Conservation (phyloP, 2,888 invertebrate species). For the Therioaphis trifolii region DNA sequence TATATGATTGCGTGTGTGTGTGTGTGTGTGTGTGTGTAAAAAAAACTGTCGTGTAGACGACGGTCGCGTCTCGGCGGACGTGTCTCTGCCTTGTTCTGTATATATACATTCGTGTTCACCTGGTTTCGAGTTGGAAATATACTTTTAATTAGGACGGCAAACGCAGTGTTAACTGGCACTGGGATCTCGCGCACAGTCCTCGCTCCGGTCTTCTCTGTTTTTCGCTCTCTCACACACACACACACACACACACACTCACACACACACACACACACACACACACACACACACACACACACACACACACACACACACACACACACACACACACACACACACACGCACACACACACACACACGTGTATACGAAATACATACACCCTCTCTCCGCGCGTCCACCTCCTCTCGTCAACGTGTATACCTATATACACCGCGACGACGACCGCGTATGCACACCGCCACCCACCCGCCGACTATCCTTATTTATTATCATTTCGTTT, state of each 20-base stretch:
- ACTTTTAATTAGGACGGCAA: slow-evolving; percentile 57
- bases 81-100: slow-evolving; percentile 41
- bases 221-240: neutral
- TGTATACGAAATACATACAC: neutral
- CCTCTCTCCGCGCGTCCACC: too few relatives aligned
- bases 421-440: neutral
- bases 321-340: too few relatives aligned
- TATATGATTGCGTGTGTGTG: too few relatives aligned
- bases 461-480: neutral
- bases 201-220: neutral
- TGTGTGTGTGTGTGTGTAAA: too few relatives aligned
- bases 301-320: too few relatives aligned
- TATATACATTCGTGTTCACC: slow-evolving; percentile 41
- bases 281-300: too few relatives aligned
- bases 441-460: neutral
- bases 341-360: too few relatives aligned
- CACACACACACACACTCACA: too few relatives aligned
- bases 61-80: neutral
- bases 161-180: slow-evolving; percentile 54
- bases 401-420: too few relatives aligned
- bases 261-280: too few relatives aligned
- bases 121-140: slow-evolving; percentile 48
- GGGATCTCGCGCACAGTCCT: slow-evolving; percentile 37
- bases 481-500: slow-evolving; percentile 62
- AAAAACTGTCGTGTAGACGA: neutral